These are phyloP conservation scores for Leptopilina myrica DNA, from an alignment of 2,888 invertebrate genomes.

Conservation along the genomic window DNA sequence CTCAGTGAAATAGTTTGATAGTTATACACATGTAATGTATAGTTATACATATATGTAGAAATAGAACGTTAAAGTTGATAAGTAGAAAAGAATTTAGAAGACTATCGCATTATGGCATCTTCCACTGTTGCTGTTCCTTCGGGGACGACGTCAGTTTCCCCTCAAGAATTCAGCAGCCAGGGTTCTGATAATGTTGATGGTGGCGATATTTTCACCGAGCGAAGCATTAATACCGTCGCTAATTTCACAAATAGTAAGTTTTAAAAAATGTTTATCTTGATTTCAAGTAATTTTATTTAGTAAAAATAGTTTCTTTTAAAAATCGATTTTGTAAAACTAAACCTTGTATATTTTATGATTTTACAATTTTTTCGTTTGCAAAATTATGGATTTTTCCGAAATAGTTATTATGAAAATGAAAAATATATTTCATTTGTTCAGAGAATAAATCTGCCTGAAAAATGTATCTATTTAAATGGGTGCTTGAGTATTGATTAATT, in stretches of 20 bases:
- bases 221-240: constrained; percentile 55
- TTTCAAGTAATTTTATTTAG: neutral
- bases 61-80: constrained; percentile 13
- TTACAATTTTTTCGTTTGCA: neutral
- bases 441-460: neutral
- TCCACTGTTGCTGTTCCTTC: constrained; percentile 71
- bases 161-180: constrained; percentile 38
- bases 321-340: neutral
- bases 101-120: constrained; percentile 65
- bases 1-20: constrained; percentile 19
- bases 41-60: constrained; percentile 21
- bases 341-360: neutral
- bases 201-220: constrained; percentile 65
- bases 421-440: neutral
- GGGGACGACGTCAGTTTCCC: constrained; percentile 54
- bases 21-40: constrained; percentile 20
- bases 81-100: neutral
- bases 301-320: neutral
- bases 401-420: neutral
- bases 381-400: neutral
- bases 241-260: constrained; percentile 50
- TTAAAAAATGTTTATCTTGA: neutral
- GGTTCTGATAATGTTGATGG: constrained; percentile 66
- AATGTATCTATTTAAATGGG: neutral
- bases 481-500: constrained; percentile 40